These are phyloP conservation scores for Drosophila funebris DNA, from an alignment of 1,140 invertebrate species.

Conservation along the genomic window DNA sequence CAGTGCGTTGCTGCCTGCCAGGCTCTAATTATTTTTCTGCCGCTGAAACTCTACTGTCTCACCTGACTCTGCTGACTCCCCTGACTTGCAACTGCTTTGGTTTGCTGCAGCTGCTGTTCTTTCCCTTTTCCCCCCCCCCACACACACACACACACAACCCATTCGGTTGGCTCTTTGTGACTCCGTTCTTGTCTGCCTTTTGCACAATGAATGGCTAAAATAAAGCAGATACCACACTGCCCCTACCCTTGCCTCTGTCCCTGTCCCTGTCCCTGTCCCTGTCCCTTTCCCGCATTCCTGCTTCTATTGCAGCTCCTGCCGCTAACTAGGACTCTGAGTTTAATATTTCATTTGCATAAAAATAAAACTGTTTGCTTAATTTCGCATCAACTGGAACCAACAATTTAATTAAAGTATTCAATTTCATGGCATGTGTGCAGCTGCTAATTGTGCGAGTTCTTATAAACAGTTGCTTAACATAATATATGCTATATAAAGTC, in stretches of 20 bases:
- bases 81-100: conserved; percentile 47
- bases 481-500: too few relatives aligned
- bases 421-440: conserved; percentile 16
- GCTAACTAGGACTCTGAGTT: conserved; percentile 34
- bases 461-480: neutral
- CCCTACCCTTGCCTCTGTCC: neutral
- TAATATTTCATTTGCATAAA: conserved; percentile 79
- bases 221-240: conserved; percentile 57
- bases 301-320: neutral
- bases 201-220: conserved; percentile 78
- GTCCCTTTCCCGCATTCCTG: neutral
- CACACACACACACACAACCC: neutral
- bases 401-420: conserved; percentile 74
- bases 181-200: conserved; percentile 54
- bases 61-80: conserved; percentile 54
- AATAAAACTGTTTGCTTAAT: conserved; percentile 71
- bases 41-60: conserved; percentile 57
- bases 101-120: conserved; percentile 6
- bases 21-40: conserved; percentile 81
- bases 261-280: neutral
- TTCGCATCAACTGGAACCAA: conserved; percentile 58
- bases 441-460: conserved; percentile 1
- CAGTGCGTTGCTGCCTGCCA: conserved; percentile 65
- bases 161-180: conserved; percentile 45
- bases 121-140: neutral